Percentiles rank a stretch among this genome's conserved stretches.
phyloP scores from a whole-genome alignment of 2,797 vertebrate genomes.

The Mus spretus region DNA sequence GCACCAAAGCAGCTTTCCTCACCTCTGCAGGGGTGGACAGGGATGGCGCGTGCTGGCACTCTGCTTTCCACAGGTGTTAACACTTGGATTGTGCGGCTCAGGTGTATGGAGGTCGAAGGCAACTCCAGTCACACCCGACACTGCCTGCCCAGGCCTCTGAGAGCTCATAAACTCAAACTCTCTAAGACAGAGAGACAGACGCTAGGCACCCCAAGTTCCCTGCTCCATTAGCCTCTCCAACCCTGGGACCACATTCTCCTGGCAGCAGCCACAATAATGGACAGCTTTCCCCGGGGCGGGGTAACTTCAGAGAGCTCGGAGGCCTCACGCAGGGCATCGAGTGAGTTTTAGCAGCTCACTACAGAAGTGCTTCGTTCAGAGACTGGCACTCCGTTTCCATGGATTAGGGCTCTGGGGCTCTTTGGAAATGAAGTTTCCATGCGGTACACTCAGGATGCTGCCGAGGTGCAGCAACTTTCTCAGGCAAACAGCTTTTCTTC shows the following conservation, averaged over 20 bases:
- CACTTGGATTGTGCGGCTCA: background rate
- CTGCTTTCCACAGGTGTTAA: slow-evolving; percentile 50
- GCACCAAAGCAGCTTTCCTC: too few species aligned
- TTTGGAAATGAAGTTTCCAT: slow-evolving; percentile 84
- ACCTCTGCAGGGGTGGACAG: background rate
- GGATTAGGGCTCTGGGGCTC: slow-evolving; percentile 84
- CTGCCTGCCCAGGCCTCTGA: background rate
- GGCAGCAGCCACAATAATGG: slow-evolving; percentile 80
- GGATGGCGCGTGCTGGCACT: background rate
- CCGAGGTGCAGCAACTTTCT: slow-evolving; percentile 76
- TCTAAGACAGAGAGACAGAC: fast-evolving
- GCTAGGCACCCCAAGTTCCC: background rate
- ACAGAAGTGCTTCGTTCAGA: slow-evolving; percentile 77
- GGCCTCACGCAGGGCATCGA: slow-evolving; percentile 84
- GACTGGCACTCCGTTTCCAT: slow-evolving; percentile 81
- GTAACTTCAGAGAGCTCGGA: slow-evolving; percentile 83
- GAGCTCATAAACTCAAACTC: background rate
- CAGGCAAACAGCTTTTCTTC: slow-evolving; percentile 76
- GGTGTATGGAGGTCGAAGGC: fast-evolving
- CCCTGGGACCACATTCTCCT: slow-evolving; percentile 74
- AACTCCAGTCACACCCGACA: fast-evolving
- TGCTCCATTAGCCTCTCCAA: slow-evolving; percentile 55
- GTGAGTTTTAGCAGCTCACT: slow-evolving; percentile 85
- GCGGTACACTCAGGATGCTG: slow-evolving; percentile 69
- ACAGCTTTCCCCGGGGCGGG: slow-evolving; percentile 83